These are phyloP conservation scores for Allophyes oxyacanthae DNA, from an alignment of 2,888 invertebrate species.

Conservation along the genomic window DNA sequence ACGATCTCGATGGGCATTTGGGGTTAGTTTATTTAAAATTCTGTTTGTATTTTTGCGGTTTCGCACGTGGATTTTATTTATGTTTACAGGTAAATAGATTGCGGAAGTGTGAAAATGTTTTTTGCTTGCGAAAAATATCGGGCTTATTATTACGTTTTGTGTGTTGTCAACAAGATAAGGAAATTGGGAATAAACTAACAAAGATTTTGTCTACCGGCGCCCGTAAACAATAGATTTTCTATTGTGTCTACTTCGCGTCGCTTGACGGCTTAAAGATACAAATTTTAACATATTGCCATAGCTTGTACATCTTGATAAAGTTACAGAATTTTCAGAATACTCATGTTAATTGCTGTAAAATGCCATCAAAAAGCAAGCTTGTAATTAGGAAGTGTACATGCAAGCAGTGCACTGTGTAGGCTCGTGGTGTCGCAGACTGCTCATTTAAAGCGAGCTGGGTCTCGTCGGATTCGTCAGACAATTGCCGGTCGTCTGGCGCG, in stretches of 20 bases:
- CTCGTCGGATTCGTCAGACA: constrained; percentile 61
- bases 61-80: constrained; percentile 48
- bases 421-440: constrained; percentile 49
- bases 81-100: constrained; percentile 27
- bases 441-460: constrained; percentile 60
- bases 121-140: not conserved
- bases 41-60: constrained; percentile 36
- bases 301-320: not conserved
- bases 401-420: constrained; percentile 12
- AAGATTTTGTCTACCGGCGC: too few relatives aligned
- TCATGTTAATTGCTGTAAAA: not conserved
- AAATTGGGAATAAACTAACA: too few relatives aligned
- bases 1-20: constrained; percentile 46
- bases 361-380: constrained; percentile 12
- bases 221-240: too few relatives aligned
- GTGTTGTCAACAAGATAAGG: too few relatives aligned
- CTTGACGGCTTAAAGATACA: too few relatives aligned
- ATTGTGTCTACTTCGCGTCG: too few relatives aligned
- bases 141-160: too few relatives aligned
- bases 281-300: not conserved
- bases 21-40: constrained; percentile 47
- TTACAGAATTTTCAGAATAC: not conserved
- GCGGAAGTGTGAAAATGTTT: constrained; percentile 3
- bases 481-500: constrained; percentile 69
- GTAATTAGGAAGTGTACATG: constrained; percentile 42